Evolutionary conservation across 2,888 invertebrate genomes (phyloP), one percentile per base, ranked within the genome.

Genomic region (Hydropsyche betteni): DNA sequence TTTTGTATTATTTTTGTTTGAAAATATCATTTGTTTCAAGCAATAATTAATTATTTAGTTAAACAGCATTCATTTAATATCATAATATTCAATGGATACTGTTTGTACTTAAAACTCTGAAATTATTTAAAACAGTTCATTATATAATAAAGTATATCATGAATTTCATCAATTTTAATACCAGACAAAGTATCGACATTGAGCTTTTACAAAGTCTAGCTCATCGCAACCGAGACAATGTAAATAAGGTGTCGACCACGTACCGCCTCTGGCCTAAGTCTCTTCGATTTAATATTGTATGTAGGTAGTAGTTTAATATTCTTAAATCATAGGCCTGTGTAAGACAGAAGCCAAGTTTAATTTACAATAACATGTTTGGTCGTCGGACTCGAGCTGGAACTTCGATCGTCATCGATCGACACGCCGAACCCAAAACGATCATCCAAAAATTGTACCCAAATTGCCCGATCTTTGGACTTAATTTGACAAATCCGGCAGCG

Each of bases 241-340:
- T 33, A 33, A 64, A 64, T 34, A 64, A 64, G 24, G 33, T 6
- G 75, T 53, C 53, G 33, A 72, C 4, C 58, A 52, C 61, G 74
- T 24, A 76, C 58, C 72, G 70, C 76, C 71, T 55, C 64, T 77
- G 70, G 55, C 52, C 69, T 33, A 58, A 38, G 58, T 71, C 74
- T 52, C 55, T 68, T 76, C 76, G 74, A 80, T 75, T 80, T 81
- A 80, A 80, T 80, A 79, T 74, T 69, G 78, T 71, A 80, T 81
- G 81, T 81, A 81, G 82, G 81, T 80, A 79, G 80, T 77, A 80
- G 80, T 82, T 80, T 82, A 82, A 83, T 82, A 82, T 82, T 81
- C 80, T 80, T 83, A 82, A 83, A 83, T 82, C 82, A 82, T 82
- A 82, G 81, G 80, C 81, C 80, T 82, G 83, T 80, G 83, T 83